Evolutionary conservation across 1,140 invertebrate species (phyloP).

Genomic region (Drosophila teissieri): DNA sequence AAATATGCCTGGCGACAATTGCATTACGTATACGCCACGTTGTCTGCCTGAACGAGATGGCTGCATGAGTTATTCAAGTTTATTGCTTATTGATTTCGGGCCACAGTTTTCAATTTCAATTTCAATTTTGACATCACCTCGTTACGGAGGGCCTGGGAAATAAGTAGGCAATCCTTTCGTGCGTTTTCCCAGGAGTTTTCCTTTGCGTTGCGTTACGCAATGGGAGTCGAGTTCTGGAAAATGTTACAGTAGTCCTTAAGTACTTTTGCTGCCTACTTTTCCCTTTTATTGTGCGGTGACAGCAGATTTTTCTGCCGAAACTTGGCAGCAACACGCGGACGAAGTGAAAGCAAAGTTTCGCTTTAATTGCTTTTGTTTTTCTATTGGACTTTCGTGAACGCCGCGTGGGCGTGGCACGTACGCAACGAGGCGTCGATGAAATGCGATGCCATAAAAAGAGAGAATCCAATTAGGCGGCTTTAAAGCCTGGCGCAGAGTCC

Average conservation of each 20-base stretch:
- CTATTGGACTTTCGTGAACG: slow-evolving; percentile 22
- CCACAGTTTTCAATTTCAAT: slow-evolving; percentile 17
- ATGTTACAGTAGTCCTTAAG: slow-evolving; percentile 5
- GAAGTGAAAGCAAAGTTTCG: slow-evolving; percentile 44
- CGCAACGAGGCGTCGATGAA: slow-evolving; percentile 36
- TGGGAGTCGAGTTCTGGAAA: slow-evolving; percentile 39
- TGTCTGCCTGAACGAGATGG: slow-evolving; percentile 14
- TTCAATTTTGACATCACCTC: slow-evolving; percentile 27
- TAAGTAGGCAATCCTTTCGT: slow-evolving; percentile 47
- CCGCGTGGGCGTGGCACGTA: slow-evolving; percentile 39
- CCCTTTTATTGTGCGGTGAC: slow-evolving; percentile 50
- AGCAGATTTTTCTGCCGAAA: slow-evolving; percentile 54
- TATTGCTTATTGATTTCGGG: slow-evolving; percentile 55
- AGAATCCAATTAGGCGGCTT: slow-evolving; percentile 58
- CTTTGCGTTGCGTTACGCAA: slow-evolving; percentile 52
- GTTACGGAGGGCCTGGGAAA: slow-evolving; percentile 10
- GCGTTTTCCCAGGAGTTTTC: slow-evolving; percentile 34
- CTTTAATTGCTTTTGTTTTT: slow-evolving; percentile 75
- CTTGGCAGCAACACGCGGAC: slow-evolving; percentile 1
- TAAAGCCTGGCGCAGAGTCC: slow-evolving; percentile 26
- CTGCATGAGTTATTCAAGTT: slow-evolving; percentile 34
- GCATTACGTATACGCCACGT: slow-evolving; percentile 63
- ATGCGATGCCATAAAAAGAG: slow-evolving; percentile 49
- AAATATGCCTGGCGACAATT: slow-evolving; percentile 48
- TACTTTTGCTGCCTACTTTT: slow-evolving; percentile 47